Evolutionary conservation across 2,888 invertebrate species (phyloP).

Genomic region (Polyommatus icarus): DNA sequence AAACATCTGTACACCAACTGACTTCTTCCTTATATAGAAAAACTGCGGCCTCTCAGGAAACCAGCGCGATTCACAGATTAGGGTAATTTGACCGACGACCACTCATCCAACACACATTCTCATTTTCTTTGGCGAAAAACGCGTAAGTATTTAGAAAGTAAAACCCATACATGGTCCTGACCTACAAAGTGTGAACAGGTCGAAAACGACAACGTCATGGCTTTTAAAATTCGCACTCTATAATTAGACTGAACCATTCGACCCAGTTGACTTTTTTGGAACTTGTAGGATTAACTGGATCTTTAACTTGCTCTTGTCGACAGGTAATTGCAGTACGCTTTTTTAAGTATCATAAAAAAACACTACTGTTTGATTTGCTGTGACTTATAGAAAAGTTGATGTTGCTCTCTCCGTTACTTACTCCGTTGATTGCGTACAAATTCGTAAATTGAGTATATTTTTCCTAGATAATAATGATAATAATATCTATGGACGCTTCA

Average conservation of each 20-base stretch:
- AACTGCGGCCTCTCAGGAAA: background rate
- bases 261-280: conserved; percentile 14
- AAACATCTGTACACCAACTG: no score
- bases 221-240: conserved; percentile 21
- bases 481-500: no score
- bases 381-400: no score
- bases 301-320: background rate
- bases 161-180: conserved; percentile 24
- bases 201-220: background rate
- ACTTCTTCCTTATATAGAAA: background rate
- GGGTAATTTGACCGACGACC: background rate
- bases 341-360: background rate
- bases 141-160: conserved; percentile 16
- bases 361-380: background rate
- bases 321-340: background rate
- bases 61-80: background rate
- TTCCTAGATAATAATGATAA: no score
- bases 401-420: no score
- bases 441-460: no score
- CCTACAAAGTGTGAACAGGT: background rate
- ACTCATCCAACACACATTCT: conserved; percentile 8
- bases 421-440: no score
- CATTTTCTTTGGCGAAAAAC: conserved; percentile 21
- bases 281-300: conserved; percentile 1
- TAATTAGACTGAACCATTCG: conserved; percentile 1